Conservation (phyloP, 2,113 vertebrate species). For the Seriola rivoliana region DNA sequence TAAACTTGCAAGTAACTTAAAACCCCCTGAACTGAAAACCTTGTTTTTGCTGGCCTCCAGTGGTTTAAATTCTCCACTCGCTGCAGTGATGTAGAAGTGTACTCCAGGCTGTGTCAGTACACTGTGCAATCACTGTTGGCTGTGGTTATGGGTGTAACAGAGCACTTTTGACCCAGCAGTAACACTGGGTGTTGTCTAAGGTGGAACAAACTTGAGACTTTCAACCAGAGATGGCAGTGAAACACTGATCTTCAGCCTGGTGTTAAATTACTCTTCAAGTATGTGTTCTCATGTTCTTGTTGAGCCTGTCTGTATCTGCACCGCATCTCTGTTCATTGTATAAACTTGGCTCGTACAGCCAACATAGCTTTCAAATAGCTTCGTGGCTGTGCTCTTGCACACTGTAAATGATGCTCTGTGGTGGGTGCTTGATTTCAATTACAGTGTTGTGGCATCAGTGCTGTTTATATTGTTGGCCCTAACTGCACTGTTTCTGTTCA, state of each 20-base stretch:
- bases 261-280: neutral
- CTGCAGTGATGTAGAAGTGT: neutral
- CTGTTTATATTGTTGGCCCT: constrained; percentile 34
- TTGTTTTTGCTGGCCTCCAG: neutral
- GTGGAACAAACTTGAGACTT: neutral
- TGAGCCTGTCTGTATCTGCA: constrained; percentile 5
- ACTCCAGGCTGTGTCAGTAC: neutral
- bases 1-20: neutral
- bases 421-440: constrained; percentile 38
- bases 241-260: neutral
- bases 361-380: constrained; percentile 7
- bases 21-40: too few relatives aligned
- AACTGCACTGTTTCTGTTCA: constrained; percentile 75
- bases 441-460: constrained; percentile 26
- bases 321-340: constrained; percentile 8
- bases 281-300: neutral
- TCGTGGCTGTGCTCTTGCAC: neutral
- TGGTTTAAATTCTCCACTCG: neutral
- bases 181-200: neutral
- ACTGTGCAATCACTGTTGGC: neutral
- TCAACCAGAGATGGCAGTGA: neutral
- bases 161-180: neutral
- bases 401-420: constrained; percentile 14
- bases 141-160: neutral
- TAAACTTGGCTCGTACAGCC: constrained; percentile 3